A percentile compares a stretch with the other conserved stretches of the same genome.
phyloP scores from a whole-genome alignment of 2,797 vertebrate genomes.

The Pangasius larnaudii region DNA sequence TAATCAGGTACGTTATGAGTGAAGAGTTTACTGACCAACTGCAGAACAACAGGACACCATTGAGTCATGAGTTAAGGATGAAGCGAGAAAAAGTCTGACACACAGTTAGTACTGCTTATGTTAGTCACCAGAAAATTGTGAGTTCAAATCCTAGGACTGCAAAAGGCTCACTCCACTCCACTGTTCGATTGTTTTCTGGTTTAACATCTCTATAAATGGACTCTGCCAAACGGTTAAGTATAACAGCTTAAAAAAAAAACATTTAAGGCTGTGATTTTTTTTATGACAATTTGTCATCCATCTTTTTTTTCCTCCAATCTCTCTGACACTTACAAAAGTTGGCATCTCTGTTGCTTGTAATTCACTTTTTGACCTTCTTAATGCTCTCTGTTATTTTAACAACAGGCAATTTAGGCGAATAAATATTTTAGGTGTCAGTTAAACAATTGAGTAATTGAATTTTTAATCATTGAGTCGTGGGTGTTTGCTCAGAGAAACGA shows the following conservation, averaged over 20 bases:
- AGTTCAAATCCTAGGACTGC: background rate
- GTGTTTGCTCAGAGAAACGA: slow-evolving; percentile 75
- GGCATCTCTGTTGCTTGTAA: background rate
- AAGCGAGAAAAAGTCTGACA: background rate
- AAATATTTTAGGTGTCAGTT: slow-evolving; percentile 71
- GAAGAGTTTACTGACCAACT: background rate
- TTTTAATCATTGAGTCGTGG: slow-evolving; percentile 77
- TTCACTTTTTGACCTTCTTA: slow-evolving; percentile 12
- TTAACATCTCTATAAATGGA: background rate
- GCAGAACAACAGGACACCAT: background rate
- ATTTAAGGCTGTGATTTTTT: background rate
- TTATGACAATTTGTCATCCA: background rate
- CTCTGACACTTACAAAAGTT: background rate
- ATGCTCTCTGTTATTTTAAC: slow-evolving; percentile 50
- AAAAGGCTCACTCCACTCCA: background rate
- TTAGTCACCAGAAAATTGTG: background rate
- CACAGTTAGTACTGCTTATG: background rate
- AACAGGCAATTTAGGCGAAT: slow-evolving; percentile 59
- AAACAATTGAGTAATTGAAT: slow-evolving; percentile 75
- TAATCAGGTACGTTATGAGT: background rate
- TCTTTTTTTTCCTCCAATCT: background rate
- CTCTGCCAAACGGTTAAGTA: background rate
- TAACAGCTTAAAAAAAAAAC: no score
- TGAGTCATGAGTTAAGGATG: background rate
- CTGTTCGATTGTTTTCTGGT: background rate